Evolutionary conservation across 2,797 vertebrate species (phyloP), one percentile per base, ranked within the genome.

Genomic region (Corythornis leucogaster): DNA sequence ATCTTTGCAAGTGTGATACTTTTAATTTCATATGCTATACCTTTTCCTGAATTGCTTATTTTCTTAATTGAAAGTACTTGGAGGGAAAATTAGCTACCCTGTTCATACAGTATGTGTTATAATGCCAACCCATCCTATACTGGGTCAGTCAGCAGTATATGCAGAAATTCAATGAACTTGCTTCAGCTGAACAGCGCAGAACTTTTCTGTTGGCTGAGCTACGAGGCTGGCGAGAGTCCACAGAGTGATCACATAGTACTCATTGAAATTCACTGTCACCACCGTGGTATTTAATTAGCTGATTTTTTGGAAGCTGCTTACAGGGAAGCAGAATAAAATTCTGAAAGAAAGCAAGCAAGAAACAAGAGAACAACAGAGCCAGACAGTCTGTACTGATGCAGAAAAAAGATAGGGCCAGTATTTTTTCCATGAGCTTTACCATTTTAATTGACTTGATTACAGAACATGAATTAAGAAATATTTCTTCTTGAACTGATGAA

Each of bases 281-380:
- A 45, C 92, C 96, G 85, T 94, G 96, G 96, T 95, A 97, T 97
- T 97, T 97, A 97, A 97, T 97, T 97, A 97, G 95, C 93, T 94
- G 93, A 90, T 93, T 97, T 96, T 61, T 77, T 97, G 95, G 96
- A 96, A 96, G 92, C 83, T 18, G 12, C 64, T 87, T 96, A 70
- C 57, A 90, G 79, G 74, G 77, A 95, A 95, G 88, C 48, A 90
- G 92, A 89, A 76, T 80, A 91, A 94, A 86, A 94, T 81, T 80
- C 85, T 78, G 69, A 80, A 89, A 48, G 55, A n/a, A 87, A 80
- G 40, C 5, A 85, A 64, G 54, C 8, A 79, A 96, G 62, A 89
- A 89, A 80, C 40, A 85, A 81, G 80, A 91, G 81, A 87, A 76
- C 75, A 90, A 79, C 75, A 92, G 76, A 91, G n/a, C 73, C 85